Evolutionary conservation across 2,888 invertebrate species (phyloP), one percentile per base, ranked within the genome.

Genomic region (Gymnoscelis rufifasciata): DNA sequence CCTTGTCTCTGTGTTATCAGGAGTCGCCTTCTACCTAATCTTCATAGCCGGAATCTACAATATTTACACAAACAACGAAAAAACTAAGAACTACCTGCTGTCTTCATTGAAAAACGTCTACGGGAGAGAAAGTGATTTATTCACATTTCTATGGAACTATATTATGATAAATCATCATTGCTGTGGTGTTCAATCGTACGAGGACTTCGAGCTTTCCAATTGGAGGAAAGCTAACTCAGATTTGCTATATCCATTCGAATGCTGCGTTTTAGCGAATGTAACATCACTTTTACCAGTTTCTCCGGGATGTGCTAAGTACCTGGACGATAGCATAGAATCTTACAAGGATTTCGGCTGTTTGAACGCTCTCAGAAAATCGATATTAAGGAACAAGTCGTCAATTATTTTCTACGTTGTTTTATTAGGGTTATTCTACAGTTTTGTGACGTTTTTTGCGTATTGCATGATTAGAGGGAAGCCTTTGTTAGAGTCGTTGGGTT

Each of bases 161-260:
- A 35, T 82, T 1, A 88, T 88, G 87, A 47, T 78, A 3, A 70
- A 74, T 3, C 71, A 79, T 31, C 65, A 83, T 48, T 88, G 88
- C 52, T 88, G 88, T 39, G 88, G 88, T 0, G 78, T 71, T 0
- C 59, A 68, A 0, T 61, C 60, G 14, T 81, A 71, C 40, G 63
- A 49, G 39, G 87, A 88, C 45, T 88, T 88, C 39, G 43, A 57
- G 0, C 48, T 64, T 2, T 74, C 83, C 0, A 54, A 67, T 10
- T 88, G 87, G 87, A 71, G 70, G 31, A 71, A 59, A 39, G 24
- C 39, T 0, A 74, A 79, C 46, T 44, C 59, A 1, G 62, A 68
- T 7, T 68, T 65, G 56, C 15, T 74, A 1, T 75, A 78, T 49
- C 87, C 87, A 0, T 51, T 77, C 0, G 74, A 83, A 44, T 88